Evolutionary conservation across 2,888 invertebrate species (phyloP), one percentile per base, ranked within the genome.

Genomic region (Hydriomena furcata): DNA sequence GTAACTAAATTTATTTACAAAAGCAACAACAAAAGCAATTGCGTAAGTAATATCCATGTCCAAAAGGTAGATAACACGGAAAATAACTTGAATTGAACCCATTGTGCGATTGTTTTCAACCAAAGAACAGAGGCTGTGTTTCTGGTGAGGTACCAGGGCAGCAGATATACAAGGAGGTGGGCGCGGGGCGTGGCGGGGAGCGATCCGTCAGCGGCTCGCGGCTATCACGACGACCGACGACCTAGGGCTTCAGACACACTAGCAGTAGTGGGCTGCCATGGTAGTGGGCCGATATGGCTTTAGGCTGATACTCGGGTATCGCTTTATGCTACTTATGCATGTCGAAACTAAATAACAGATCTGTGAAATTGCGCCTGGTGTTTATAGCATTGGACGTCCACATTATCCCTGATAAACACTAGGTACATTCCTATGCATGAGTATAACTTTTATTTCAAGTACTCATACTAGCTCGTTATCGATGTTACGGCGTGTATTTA

Each of bases 141-240:
- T 59, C 66, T 51, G 58, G 58, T 58, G 62, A 61, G 50, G 71
- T 74, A 73, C 71, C 71, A 73, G 76, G 71, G 64, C 55, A 57
- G 59, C 68, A 72, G 69, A 71, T 61, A 66, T 64, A 60, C 61
- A 50, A 71, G 62, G 68, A 71, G 73, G 76, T 66, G 63, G 70
- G 58, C 51, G 65, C 59, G 62, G 60, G 68, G 65, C 61, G 65
- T 61, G 66, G 63, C 54, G 66, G 58, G 59, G 65, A 51, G 63
- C 55, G 67, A 60, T 78, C 75, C 76, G 80, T 82, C 83, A 77
- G 76, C 78, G 78, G 83, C 87, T 85, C 69, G 82, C 75, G 88
- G 86, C 88, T 68, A 61, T 87, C 88, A 88, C 88, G 87, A 52
- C 46, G 41, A 34, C 35, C 44, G 40, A 7, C 48, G 41, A 79